Evolutionary conservation across 1,140 invertebrate species (phyloP).

Genomic region (Diorhabda elongata): DNA sequence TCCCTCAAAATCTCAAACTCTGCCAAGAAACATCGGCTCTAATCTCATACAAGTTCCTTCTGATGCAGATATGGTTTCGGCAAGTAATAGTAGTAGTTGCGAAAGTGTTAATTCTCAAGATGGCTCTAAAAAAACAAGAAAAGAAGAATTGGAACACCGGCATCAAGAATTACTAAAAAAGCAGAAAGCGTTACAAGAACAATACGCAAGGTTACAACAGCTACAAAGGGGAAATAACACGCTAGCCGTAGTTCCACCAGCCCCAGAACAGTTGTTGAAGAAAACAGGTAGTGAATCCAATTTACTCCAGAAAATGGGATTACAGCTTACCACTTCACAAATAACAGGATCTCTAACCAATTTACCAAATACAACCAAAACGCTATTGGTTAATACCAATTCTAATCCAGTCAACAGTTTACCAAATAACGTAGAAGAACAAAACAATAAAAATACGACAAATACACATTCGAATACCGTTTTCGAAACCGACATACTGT

Average conservation of each 20-base stretch:
- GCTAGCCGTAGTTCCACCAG: constrained; percentile 54
- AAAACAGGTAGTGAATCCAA: constrained; percentile 89
- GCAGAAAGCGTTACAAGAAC: constrained; percentile 81
- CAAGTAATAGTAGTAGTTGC: constrained; percentile 63
- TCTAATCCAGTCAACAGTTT: constrained; percentile 37
- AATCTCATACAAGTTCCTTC: constrained; percentile 40
- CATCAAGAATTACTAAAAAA: constrained; percentile 83
- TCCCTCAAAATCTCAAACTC: constrained; percentile 42
- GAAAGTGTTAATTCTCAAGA: constrained; percentile 76
- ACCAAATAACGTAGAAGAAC: constrained; percentile 33
- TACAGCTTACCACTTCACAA: constrained; percentile 58
- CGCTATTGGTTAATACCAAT: constrained; percentile 32
- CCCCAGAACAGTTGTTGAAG: constrained; percentile 65
- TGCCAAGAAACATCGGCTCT: constrained; percentile 45
- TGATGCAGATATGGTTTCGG: constrained; percentile 46
- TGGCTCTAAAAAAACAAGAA: constrained; percentile 58
- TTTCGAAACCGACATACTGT: constrained; percentile 88
- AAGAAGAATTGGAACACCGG: constrained; percentile 74
- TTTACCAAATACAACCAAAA: constrained; percentile 48
- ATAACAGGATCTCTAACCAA: constrained; percentile 63
- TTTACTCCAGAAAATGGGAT: constrained; percentile 76
- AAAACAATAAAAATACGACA: constrained; percentile 17
- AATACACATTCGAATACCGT: constrained; percentile 66
- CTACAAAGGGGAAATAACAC: constrained; percentile 72
- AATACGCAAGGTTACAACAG: constrained; percentile 81